Conservation (phyloP, 2,113 vertebrate genomes). For the Microcebus jonahi region DNA sequence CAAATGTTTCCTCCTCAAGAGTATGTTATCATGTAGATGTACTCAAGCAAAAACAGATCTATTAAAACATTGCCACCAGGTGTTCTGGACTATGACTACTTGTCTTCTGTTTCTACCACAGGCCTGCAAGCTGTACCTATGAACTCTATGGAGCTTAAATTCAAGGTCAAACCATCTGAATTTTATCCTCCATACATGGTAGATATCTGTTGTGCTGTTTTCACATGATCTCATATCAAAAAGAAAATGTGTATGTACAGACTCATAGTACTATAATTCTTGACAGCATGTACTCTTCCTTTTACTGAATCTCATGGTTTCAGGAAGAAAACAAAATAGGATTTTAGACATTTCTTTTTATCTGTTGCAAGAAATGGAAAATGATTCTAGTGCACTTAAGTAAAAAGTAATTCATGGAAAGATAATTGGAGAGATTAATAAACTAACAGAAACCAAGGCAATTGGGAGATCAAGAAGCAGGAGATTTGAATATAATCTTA, state of each 20-base stretch:
- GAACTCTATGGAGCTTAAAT: constrained; percentile 1
- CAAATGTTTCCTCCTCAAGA: background rate
- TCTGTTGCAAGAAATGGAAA: background rate
- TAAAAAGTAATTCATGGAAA: background rate
- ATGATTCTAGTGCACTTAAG: background rate
- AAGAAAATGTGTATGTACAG: background rate
- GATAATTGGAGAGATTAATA: background rate
- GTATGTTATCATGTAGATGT: background rate
- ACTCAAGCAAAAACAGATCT: background rate
- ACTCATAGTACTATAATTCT: background rate
- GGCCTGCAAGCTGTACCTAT: background rate
- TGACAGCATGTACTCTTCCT: background rate
- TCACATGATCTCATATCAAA: background rate
- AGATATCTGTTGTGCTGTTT: background rate
- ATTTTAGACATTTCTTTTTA: background rate
- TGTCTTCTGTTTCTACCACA: background rate
- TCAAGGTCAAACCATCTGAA: background rate
- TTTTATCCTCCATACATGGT: background rate
- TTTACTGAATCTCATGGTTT: background rate
- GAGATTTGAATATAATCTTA: background rate
- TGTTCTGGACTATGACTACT: background rate
- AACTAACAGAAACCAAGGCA: background rate
- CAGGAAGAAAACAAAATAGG: background rate
- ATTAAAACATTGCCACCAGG: background rate
- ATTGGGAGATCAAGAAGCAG: background rate